A percentile compares a stretch with the other conserved stretches of the same genome.
phyloP scores from a whole-genome alignment of 2,113 vertebrate genomes.

The Anseranas semipalmata region DNA sequence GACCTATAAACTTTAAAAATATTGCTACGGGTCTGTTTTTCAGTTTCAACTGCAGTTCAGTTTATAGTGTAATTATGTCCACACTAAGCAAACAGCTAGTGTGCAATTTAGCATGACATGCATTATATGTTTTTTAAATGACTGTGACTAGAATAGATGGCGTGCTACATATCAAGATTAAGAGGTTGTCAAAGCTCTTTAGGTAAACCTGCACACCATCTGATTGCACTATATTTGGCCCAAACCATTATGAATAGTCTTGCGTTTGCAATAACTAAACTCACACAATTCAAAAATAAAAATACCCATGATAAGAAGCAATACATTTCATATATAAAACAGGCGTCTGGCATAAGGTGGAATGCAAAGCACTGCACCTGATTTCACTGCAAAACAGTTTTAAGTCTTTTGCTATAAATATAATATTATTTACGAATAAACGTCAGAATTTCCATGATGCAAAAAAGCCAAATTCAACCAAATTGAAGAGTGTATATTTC shows the following conservation, averaged over 20 bases:
- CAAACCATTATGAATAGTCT: not conserved
- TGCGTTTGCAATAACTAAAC: not conserved
- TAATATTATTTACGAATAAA: not conserved
- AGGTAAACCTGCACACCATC: not conserved
- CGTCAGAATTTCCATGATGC: not conserved
- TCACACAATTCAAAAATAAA: not conserved
- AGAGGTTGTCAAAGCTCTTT: constrained; percentile 26
- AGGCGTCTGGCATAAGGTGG: not conserved
- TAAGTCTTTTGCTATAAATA: not conserved
- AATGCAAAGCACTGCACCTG: not conserved
- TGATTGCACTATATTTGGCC: not conserved
- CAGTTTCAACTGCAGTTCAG: constrained; percentile 20
- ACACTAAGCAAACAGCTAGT: constrained; percentile 14
- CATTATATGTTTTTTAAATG: constrained; percentile 19
- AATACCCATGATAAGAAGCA: not conserved
- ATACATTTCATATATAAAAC: not conserved
- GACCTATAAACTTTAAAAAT: constrained; percentile 21
- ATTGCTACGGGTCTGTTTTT: not conserved
- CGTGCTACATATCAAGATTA: constrained; percentile 41
- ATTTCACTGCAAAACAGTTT: not conserved
- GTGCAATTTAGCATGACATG: constrained; percentile 16
- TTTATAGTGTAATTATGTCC: constrained; percentile 8
- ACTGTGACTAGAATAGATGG: not conserved
- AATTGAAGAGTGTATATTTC: not conserved
- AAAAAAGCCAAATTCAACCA: not conserved